Evolutionary conservation across 2,888 invertebrate species (phyloP), one percentile per base, ranked within the genome.

Genomic region (Coenonympha arcania): DNA sequence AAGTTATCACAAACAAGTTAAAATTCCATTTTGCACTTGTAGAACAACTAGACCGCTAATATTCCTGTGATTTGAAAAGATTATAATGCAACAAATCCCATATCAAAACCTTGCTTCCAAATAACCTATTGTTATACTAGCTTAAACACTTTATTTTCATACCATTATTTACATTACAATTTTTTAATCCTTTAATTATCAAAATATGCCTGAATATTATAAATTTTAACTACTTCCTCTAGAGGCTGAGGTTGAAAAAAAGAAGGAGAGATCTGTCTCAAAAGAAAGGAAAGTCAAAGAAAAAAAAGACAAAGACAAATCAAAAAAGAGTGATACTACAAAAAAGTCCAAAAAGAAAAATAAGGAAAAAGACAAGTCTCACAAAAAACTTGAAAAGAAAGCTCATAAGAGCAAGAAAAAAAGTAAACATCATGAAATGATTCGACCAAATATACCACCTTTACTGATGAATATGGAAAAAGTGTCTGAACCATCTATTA

Each of bases 401-500:
- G 69, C 74, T 36, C 81, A 79, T 60, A 87, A 80, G 65, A 76
- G 68, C 46, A 85, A 81, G 58, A 80, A 78, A 52, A 87, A 83
- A 50, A 76, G 69, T 46, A 85, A 81, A 63, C 76, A 78, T 56
- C 76, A 78, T 56, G 83, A 78, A 30, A 81, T 78, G 57, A 80
- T 82, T 54, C 72, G 83, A 11, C 86, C 86, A 0, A 86, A 85
- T 58, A 70, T 86, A 52, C 87, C 87, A 15, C 87, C 85, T 0
- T 61, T 87, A 26, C 68, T 85, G 0, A 85, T 85, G 83, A 85
- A 84, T 50, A 81, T 83, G 52, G 83, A 83, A 51, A 87, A 85
- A 54, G 76, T 79, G 48, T 80, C 86, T 3, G 84, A 87, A 46
- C 85, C 86, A 2, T 89, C 89, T 8, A 90, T 90, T 26, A 89